phyloP scores from a whole-genome alignment of 2,113 vertebrate species.

The Thinocorus orbignyianus region DNA sequence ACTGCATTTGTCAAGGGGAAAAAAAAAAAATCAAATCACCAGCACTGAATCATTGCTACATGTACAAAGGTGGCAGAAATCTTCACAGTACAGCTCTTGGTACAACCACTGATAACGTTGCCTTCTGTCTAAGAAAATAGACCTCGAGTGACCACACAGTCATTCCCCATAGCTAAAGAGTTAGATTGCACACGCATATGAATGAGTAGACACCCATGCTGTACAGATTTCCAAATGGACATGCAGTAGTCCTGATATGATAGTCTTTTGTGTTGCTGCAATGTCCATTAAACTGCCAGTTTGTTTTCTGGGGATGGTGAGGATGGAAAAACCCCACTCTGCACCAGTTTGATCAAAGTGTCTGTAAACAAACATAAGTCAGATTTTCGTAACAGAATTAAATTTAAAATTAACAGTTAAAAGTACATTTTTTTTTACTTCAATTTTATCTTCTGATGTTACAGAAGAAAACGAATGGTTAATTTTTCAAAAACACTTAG shows the following conservation, averaged over 20 bases:
- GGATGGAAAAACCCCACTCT: not conserved
- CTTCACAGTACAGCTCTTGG: not conserved
- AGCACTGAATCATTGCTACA: not conserved
- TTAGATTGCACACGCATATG: no score
- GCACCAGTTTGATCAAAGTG: not conserved
- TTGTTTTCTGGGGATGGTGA: not conserved
- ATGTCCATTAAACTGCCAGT: not conserved
- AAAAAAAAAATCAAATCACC: not conserved
- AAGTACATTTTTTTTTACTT: not conserved
- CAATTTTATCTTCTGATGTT: not conserved
- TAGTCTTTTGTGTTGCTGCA: not conserved
- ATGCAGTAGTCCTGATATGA: not conserved
- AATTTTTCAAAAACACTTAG: not conserved
- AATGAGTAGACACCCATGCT: not conserved
- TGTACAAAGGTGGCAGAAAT: not conserved
- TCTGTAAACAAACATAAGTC: not conserved
- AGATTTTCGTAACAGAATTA: not conserved
- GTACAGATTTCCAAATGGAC: not conserved
- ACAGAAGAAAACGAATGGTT: not conserved
- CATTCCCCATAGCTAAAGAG: not conserved
- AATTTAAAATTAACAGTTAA: not conserved
- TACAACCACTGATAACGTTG: not conserved
- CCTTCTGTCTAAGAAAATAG: not conserved
- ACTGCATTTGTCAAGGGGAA: not conserved
- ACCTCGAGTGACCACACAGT: not conserved